A percentile compares a stretch with the other conserved stretches of the same genome.
phyloP scores from a whole-genome alignment of 2,797 vertebrate species.

The Lophotriccus pileatus region DNA sequence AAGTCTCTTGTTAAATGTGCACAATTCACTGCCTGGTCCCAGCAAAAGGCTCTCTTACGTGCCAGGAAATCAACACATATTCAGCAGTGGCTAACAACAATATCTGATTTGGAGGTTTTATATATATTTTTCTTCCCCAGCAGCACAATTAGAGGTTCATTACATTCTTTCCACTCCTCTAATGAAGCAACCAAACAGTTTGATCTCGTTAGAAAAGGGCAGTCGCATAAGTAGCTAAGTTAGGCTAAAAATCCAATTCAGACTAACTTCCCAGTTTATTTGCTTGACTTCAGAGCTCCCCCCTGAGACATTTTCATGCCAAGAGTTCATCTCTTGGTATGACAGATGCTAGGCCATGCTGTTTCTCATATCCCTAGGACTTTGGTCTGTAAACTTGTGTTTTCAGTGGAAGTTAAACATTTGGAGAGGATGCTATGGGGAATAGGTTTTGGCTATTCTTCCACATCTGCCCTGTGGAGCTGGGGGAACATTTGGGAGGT shows the following conservation, averaged over 20 bases:
- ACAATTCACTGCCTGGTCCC: not conserved
- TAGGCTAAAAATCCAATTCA: not conserved
- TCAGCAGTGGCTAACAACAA: not conserved
- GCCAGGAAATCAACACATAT: not conserved
- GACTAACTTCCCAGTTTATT: not conserved
- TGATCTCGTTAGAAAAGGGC: not conserved
- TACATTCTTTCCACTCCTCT: not conserved
- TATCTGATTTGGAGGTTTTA: not conserved
- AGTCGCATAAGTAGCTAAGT: not conserved
- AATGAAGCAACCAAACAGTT: not conserved
- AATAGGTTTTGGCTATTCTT: not conserved
- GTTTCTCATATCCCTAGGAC: not conserved
- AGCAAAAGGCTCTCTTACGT: not conserved
- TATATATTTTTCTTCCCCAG: not conserved
- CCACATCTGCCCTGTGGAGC: not conserved
- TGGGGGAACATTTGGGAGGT: not conserved
- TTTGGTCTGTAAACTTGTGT: not conserved
- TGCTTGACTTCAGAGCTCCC: conserved; percentile 8
- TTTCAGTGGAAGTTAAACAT: conserved; percentile 24
- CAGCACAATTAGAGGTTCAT: not conserved
- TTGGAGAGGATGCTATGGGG: not conserved
- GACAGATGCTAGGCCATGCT: not conserved
- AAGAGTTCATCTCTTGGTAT: not conserved
- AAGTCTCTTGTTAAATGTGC: not conserved
- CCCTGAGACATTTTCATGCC: not conserved